Evolutionary conservation across 2,797 vertebrate genomes (phyloP), one percentile per base, ranked within the genome.

Genomic region (Rhinophrynus dorsalis): DNA sequence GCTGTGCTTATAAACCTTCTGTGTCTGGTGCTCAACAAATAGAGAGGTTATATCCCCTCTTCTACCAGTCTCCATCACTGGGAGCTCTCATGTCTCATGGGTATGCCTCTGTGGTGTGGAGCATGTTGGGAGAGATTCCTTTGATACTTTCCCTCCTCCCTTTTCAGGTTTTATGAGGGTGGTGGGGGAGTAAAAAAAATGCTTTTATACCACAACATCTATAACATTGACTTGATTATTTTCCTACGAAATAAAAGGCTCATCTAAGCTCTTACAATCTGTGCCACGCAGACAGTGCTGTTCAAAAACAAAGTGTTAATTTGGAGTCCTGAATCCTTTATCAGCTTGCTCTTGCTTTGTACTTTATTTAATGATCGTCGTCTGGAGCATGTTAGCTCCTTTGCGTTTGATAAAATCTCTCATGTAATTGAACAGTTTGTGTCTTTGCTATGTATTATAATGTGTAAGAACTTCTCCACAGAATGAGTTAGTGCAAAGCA

Each of bases 371-470:
- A 54, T 66, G 61, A 66, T 52, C 62, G 37, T 66, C 54, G 59
- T 59, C 32, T 59, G 54, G 61, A 51, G 61, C 61, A 66, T 65
- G 35, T 60, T 58, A 44, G 56, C 61, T 66, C 61, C 20, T 72
- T 65, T 65, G 69, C 61, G 51, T 72, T 73, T 73, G 62, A 66
- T 73, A 66, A 73, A 4, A 73, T 73, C 70, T 66, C 47, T 73
- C 27, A 32, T 66, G 62, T 73, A 73, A 73, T 73, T 65, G 61
- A 73, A 73, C 69, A 30, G 61, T 65, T 73, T 65, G 69, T 59
- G 54, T 72, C 69, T 72, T 72, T 73, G 55, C 45, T 73, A 54
- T 60, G 54, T 66, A 65, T 65, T 50, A 18, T 42, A 58, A 66
- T 72, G 23, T 45, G 37, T 21, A 47, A 54, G 55, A 35, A 17